Evolutionary conservation across 1,140 invertebrate genomes (phyloP).

Genomic region (Leptinotarsa texana): DNA sequence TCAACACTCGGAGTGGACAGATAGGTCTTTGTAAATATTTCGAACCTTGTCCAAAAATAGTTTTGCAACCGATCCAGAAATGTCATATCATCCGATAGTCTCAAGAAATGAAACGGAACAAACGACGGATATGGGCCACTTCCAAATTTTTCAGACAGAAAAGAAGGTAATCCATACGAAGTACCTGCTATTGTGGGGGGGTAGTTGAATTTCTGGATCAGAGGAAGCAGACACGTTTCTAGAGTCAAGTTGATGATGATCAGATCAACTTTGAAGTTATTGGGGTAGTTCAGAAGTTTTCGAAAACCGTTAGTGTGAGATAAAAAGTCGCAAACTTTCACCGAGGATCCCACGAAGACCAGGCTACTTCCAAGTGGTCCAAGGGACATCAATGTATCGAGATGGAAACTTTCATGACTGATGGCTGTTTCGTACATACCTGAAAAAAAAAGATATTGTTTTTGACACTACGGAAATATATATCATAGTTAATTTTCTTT

Average conservation of each 20-base stretch:
- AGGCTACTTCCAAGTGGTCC: neutral
- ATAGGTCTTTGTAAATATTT: constrained; percentile 12
- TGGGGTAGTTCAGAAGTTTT: constrained; percentile 9
- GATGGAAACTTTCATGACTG: neutral
- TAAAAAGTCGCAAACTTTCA: constrained; percentile 24
- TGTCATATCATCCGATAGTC: constrained; percentile 59
- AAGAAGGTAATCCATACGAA: constrained; percentile 10
- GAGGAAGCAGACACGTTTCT: neutral
- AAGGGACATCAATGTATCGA: neutral
- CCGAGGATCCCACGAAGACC: neutral
- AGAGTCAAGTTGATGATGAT: constrained; percentile 14
- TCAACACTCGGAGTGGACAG: neutral
- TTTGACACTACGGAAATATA: too few species aligned
- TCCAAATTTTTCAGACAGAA: constrained; percentile 12
- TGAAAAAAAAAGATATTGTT: neutral
- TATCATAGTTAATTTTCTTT: too few species aligned
- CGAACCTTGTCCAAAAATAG: constrained; percentile 30
- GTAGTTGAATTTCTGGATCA: constrained; percentile 15
- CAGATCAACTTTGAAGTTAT: constrained; percentile 19
- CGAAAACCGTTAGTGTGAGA: neutral
- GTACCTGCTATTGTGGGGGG: constrained; percentile 1
- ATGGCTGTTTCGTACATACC: neutral
- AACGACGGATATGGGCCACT: constrained; percentile 57
- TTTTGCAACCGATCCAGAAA: constrained; percentile 55
- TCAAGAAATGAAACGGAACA: constrained; percentile 41